Conservation (phyloP, 2,113 vertebrate species). For the Trochalopteron elliotii region DNA sequence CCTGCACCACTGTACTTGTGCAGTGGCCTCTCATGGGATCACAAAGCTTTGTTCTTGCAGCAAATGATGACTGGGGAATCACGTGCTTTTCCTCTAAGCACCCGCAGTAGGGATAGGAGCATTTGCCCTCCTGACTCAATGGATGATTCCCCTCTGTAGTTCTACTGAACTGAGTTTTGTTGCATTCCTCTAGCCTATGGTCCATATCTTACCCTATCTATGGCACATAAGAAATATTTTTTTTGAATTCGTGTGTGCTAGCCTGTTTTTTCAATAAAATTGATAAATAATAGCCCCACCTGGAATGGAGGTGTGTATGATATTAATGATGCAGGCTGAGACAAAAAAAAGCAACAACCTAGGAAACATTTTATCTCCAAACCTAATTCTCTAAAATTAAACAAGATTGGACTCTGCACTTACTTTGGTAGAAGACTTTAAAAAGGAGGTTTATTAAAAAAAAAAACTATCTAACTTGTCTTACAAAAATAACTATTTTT, state of each 20-base stretch:
- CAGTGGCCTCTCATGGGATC: neutral
- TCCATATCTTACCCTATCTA: neutral
- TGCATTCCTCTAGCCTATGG: neutral
- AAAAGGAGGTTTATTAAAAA: neutral
- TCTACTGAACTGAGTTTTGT: rapidly evolving
- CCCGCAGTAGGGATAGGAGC: neutral
- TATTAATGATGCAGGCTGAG: neutral
- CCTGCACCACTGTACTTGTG: neutral
- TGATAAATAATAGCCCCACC: neutral
- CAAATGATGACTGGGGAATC: neutral
- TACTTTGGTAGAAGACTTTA: neutral
- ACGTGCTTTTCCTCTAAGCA: neutral
- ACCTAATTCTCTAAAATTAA: neutral
- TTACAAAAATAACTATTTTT: neutral
- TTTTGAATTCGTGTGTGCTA: neutral
- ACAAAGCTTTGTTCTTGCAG: neutral
- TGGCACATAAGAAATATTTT: neutral
- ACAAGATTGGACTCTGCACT: neutral
- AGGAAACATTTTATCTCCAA: neutral
- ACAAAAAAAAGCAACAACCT: neutral
- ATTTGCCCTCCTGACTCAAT: neutral
- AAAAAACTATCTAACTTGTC: neutral
- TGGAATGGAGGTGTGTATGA: neutral
- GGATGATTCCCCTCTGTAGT: neutral
- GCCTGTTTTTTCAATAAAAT: neutral